Percentiles rank a stretch among this genome's conserved stretches.
Conservation (phyloP, 2,888 invertebrate species). For the Platycheirus rosarum region DNA sequence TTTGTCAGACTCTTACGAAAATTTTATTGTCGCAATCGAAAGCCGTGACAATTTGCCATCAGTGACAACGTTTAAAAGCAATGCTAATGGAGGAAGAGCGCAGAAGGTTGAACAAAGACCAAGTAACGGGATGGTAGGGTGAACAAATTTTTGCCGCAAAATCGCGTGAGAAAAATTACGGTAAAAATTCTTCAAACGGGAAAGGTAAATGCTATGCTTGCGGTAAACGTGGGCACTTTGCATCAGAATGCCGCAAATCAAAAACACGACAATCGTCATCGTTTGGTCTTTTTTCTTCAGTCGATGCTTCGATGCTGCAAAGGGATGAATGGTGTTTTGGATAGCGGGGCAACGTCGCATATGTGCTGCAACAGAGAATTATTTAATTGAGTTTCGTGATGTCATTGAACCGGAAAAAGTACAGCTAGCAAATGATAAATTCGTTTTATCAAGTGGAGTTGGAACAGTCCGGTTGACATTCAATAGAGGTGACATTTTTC, state of each 20-base stretch:
- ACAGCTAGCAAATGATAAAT: too few species aligned
- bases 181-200: neutral
- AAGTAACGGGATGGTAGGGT: conserved; percentile 1
- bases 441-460: too few species aligned
- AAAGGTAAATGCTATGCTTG: conserved; percentile 26
- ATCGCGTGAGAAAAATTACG: conserved; percentile 4
- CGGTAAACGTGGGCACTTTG: conserved; percentile 16
- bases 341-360: conserved; percentile 19
- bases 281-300: conserved; percentile 18
- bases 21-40: too few species aligned
- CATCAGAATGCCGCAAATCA: neutral
- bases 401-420: too few species aligned
- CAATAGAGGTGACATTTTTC: too few species aligned
- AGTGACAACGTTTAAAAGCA: too few species aligned
- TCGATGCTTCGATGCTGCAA: conserved; percentile 22
- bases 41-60: too few species aligned
- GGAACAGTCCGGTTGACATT: too few species aligned
- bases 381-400: conserved; percentile 3
- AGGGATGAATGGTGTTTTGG: conserved; percentile 21
- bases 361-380: conserved; percentile 1
- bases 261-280: neutral
- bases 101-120: neutral
- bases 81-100: neutral
- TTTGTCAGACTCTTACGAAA: too few species aligned
- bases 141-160: conserved; percentile 13